A percentile compares a stretch with the other conserved stretches of the same genome.
Evolutionary conservation across 2,888 invertebrate genomes (phyloP).

Genomic region (Tenodera sinensis): DNA sequence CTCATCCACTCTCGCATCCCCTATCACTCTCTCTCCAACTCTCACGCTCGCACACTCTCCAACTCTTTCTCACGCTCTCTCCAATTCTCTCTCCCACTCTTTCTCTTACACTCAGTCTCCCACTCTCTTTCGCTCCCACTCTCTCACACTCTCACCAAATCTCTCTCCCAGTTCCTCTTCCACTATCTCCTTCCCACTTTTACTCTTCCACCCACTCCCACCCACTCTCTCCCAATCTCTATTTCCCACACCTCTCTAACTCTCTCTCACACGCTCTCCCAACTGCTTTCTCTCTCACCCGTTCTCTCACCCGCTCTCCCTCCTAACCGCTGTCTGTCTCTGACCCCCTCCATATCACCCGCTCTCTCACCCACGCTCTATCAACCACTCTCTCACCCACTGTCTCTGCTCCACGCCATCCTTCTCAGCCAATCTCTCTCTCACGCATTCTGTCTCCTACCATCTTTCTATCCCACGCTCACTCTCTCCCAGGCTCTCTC

Average conservation of each 20-base stretch:
- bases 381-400: neutral
- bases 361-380: neutral
- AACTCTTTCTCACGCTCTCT: no score
- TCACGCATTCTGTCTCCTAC: neutral
- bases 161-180: no score
- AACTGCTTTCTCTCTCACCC: neutral
- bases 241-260: neutral
- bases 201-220: no score
- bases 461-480: neutral
- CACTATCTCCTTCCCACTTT: neutral
- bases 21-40: no score
- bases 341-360: neutral
- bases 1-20: no score
- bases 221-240: no score
- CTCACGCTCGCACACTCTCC: no score
- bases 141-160: no score
- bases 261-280: neutral
- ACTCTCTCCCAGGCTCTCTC: neutral
- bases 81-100: no score
- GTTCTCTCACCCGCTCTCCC: no score
- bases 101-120: no score
- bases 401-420: neutral
- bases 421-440: neutral
- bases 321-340: neutral
- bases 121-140: no score